A percentile compares a stretch with the other conserved stretches of the same genome.
Conservation (phyloP, 2,888 invertebrate genomes). For the Parascotia fuliginaria region DNA sequence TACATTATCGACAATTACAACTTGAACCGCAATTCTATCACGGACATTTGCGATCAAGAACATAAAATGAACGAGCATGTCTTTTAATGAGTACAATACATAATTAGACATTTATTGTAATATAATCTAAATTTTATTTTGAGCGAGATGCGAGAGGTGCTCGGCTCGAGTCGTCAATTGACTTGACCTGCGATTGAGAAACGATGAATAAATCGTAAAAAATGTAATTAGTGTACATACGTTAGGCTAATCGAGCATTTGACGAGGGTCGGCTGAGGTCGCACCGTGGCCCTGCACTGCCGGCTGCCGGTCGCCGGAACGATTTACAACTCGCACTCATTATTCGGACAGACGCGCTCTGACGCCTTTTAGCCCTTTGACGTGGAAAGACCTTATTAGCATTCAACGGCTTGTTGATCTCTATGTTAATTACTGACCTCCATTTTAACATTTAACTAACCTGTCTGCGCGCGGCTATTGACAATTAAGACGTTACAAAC, state of each 20-base stretch:
- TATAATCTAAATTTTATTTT: conserved; percentile 65
- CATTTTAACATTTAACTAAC: conserved; percentile 66
- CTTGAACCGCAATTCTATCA: conserved; percentile 29
- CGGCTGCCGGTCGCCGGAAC: conserved; percentile 53
- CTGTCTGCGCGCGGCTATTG: conserved; percentile 46
- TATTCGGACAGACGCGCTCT: conserved; percentile 82
- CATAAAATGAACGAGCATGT: conserved; percentile 57
- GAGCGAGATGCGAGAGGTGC: conserved; percentile 62
- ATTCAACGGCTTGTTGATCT: conserved; percentile 82
- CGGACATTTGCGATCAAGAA: conserved; percentile 40
- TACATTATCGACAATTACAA: conserved; percentile 35
- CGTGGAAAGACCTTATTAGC: conserved; percentile 82
- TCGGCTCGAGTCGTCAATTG: conserved; percentile 59
- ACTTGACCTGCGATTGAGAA: conserved; percentile 53
- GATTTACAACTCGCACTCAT: conserved; percentile 75
- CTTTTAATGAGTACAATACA: conserved; percentile 56
- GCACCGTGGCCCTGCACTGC: conserved; percentile 52
- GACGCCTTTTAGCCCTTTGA: conserved; percentile 83
- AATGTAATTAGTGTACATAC: conserved; percentile 75
- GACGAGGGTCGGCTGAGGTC: conserved; percentile 81
- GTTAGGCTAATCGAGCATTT: conserved; percentile 82
- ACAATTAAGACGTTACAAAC: conserved; percentile 42
- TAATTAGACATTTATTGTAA: conserved; percentile 58
- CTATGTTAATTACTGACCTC: conserved; percentile 81
- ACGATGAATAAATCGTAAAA: conserved; percentile 60